Conservation (phyloP, 1,140 invertebrate genomes). For the Hylyphantes graminicola region DNA sequence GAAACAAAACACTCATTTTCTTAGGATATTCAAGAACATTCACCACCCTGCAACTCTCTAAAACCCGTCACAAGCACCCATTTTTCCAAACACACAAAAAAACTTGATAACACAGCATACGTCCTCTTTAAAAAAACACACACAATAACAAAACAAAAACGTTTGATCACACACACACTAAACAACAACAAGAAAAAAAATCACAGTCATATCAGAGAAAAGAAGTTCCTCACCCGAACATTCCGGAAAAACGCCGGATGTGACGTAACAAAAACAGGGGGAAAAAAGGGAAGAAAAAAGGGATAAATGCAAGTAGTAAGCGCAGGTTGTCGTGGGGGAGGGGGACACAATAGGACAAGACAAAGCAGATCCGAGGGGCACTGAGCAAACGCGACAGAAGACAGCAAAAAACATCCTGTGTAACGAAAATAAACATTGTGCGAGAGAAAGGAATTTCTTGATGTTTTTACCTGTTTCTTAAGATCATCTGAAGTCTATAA, state of each 20-base stretch:
- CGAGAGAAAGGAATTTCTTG: constrained; percentile 24
- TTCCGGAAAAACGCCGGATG: constrained; percentile 59
- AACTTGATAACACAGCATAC: too few species aligned
- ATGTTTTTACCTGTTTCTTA: too few species aligned
- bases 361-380: not conserved
- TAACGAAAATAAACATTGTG: constrained; percentile 43
- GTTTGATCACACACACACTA: constrained; percentile 23
- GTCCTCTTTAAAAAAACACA: not conserved
- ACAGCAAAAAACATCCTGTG: constrained; percentile 52
- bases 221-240: constrained; percentile 46
- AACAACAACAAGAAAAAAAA: not conserved
- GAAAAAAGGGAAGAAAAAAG: constrained; percentile 47
- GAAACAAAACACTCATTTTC: too few species aligned
- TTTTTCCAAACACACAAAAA: too few species aligned
- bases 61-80: too few species aligned
- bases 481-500: too few species aligned
- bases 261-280: constrained; percentile 51
- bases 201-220: not conserved
- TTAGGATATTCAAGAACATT: too few species aligned
- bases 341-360: not conserved
- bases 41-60: too few species aligned
- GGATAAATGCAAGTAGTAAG: constrained; percentile 5
- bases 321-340: not conserved
- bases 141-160: constrained; percentile 33
- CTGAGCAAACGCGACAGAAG: constrained; percentile 10